These are phyloP conservation scores for Myotis pilosus DNA, from an alignment of 2,797 vertebrate species.

Conservation along the genomic window DNA sequence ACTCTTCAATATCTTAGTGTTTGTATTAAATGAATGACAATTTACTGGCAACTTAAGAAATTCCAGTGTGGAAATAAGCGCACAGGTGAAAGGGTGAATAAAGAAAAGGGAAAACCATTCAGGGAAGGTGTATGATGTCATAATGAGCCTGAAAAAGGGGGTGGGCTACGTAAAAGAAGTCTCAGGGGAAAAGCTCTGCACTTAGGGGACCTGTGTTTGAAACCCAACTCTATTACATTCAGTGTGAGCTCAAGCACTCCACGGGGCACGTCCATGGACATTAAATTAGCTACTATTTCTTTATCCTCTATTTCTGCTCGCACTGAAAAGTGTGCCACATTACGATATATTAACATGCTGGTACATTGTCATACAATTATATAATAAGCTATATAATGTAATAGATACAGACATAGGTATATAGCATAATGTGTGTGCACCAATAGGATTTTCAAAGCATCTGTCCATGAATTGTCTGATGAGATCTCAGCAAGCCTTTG, in stretches of 20 bases:
- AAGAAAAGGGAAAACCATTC: not conserved
- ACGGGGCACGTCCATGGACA: not conserved
- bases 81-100: not conserved
- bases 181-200: not conserved
- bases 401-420: not conserved
- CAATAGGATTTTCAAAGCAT: not conserved
- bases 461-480: not conserved
- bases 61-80: not conserved
- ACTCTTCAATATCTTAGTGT: not conserved
- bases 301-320: not conserved
- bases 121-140: not conserved
- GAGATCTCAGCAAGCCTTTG: not conserved
- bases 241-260: not conserved
- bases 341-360: not conserved
- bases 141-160: not conserved
- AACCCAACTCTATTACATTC: not conserved
- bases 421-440: not conserved
- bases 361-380: not conserved
- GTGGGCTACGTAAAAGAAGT: not conserved
- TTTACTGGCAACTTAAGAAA: not conserved
- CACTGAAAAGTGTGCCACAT: not conserved
- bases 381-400: not conserved
- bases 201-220: not conserved
- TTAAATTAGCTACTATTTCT: not conserved
- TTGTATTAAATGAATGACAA: not conserved